Base-by-base conservation (phyloP, 2,113 vertebrate species). In the Hoplias malabaricus region DNA sequence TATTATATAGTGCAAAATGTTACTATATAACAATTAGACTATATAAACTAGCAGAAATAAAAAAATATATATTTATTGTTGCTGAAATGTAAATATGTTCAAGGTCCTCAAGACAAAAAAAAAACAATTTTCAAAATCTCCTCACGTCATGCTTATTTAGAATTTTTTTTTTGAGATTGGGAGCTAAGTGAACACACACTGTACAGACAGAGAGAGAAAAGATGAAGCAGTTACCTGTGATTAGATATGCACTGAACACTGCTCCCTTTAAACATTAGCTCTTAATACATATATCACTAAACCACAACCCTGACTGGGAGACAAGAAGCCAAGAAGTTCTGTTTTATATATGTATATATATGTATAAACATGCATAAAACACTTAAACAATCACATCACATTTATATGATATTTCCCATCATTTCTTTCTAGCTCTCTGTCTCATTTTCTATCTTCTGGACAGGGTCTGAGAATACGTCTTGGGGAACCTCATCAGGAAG, bases 401-500 rank as follows among this genome's bases (percentile, higher is more conserved):
- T 31, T 29, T 61, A 33, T 31, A 33, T 61, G 13, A 33, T 29
- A 7, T 16, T 5, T 6, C 57, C 12, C 14, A 14, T 34, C 27
- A 40, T 27, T 13, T 25, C n/a, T 50, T 31, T 54, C 68, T 14
- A 12, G 16, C n/a, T 57, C 31, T 57, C 34, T 62, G 38, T 10
- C 59, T n/a, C 19, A 21, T 29, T 36, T 21, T 53, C 54, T 48
- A 6, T 48, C 40, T 69, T 14, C 38, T 29, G n/a, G 68, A 31
- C 27, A 16, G 77, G 27, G 69, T 69, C 63, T 63, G 73, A 80
- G 21, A 77, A 62, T 83, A 81, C 81, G 74, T 84, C 79, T 77
- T 86, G 85, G 75, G 80, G 81, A 75, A 82, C 80, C 70, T 82
- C 73, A 81, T 77, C 40, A 69, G 65, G 66, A 66, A 69, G 77